phyloP scores from a whole-genome alignment of 2,113 vertebrate species.

The Tragelaphus buxtoni region DNA sequence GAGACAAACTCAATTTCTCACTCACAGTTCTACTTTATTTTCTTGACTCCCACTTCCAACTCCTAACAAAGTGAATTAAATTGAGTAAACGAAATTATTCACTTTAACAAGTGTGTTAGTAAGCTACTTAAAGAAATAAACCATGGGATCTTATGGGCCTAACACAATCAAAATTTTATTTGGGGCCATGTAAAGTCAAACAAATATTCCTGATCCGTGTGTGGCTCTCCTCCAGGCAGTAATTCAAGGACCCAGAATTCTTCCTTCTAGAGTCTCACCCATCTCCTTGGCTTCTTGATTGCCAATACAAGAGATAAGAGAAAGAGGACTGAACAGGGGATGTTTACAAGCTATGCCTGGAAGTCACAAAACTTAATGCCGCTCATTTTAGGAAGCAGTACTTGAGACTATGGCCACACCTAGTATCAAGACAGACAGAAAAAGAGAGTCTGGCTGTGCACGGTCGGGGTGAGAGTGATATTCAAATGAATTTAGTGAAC shows the following conservation, averaged over 20 bases:
- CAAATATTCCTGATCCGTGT: not conserved
- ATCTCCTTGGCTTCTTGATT: not conserved
- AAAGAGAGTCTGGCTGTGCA: not conserved
- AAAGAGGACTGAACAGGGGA: not conserved
- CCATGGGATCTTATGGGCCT: not conserved
- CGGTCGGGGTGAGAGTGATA: no score
- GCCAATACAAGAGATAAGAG: not conserved
- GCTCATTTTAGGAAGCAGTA: not conserved
- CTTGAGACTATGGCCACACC: not conserved
- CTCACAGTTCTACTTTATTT: not conserved
- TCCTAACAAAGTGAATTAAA: not conserved
- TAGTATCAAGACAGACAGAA: not conserved
- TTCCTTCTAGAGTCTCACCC: not conserved
- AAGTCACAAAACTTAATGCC: not conserved
- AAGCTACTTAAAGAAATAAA: not conserved
- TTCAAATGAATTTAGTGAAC: not conserved
- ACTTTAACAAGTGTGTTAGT: not conserved
- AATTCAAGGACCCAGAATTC: not conserved
- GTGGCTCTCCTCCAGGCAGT: not conserved
- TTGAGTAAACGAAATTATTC: not conserved
- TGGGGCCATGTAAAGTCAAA: not conserved
- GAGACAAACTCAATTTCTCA: not conserved
- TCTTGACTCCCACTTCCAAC: constrained; percentile 3
- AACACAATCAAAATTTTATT: not conserved
- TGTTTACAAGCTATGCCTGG: not conserved